Base-by-base conservation (phyloP, 2,888 invertebrate genomes). In the Cancer borealis region DNA sequence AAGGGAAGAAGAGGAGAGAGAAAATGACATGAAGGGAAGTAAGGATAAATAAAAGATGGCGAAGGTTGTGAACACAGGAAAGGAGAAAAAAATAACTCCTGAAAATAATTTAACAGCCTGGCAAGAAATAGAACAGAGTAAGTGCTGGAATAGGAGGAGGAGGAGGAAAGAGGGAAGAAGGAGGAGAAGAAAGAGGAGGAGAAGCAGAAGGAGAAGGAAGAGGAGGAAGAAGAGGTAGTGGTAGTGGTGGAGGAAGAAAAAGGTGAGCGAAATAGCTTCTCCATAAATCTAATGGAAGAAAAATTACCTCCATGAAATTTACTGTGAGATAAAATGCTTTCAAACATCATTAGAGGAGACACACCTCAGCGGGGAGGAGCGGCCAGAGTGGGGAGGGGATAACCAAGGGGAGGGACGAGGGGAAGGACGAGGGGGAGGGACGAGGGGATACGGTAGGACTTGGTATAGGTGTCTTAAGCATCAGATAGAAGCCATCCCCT, bases 201-300 rank as follows among this genome's bases (percentile, higher is more conserved):
- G 12, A 14, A 30, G 39, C 4, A 30, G 39, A 14, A 30, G 39
- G 39, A 39, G 39, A 39, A 14, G n/a, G 84, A 39, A 14, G 84
- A 39, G 39, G 84, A 39, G 84, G 79, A 12, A 3, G 84, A 14
- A 17, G 84, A 39, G 84, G 84, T 39, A 30, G 84, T 39, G 39
- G 39, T 4, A 39, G 84, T 84, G 84, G 14, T 39, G 30, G 79
- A 39, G 39, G 84, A 39, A 84, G 84, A 39, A 39, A 84, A 84
- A 84, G 84, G 39, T 79, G 73, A 10, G 84, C 84, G 39, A 84
- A 39, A 84, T 84, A 39, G 39, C 84, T 84, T 84, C 14, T 39
- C 84, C 30, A 84, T 84, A 84, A 84, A 84, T 84, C 84, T 84
- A 84, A 39, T 39, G 84, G 39, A 84, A 84, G 84, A 84, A 39